Evolutionary conservation across 2,113 vertebrate genomes (phyloP).

Genomic region (Neomonachus schauinslandi): DNA sequence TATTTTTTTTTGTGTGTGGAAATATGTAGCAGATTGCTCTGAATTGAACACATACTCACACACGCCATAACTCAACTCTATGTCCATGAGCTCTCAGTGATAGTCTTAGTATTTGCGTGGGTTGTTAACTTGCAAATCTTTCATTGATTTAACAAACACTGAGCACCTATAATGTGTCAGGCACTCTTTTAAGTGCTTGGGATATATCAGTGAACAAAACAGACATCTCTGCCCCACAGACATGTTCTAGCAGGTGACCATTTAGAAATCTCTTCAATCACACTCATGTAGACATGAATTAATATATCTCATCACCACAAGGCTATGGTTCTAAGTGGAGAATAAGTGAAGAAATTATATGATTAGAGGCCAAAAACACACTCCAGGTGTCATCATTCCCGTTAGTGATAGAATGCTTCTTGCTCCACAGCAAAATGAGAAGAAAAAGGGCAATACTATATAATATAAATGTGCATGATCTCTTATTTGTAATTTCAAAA

Average conservation of each 20-base stretch:
- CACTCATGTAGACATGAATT: not conserved
- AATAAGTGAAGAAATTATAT: not conserved
- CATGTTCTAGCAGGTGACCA: not conserved
- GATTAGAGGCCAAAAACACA: not conserved
- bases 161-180: not conserved
- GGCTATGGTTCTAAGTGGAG: not conserved
- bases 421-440: not conserved
- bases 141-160: not conserved
- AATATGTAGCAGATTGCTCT: not conserved
- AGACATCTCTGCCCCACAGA: not conserved
- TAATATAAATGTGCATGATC: not conserved
- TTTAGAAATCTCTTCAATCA: not conserved
- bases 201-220: not conserved
- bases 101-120: not conserved
- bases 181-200: not conserved
- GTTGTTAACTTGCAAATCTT: not conserved
- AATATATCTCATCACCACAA: not conserved
- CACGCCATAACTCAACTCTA: not conserved
- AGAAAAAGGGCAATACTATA: not conserved
- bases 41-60: not conserved
- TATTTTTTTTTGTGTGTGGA: not conserved
- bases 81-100: not conserved
- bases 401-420: not conserved
- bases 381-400: fast-evolving
- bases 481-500: not conserved